Evolutionary conservation across 1,140 invertebrate genomes (phyloP), one percentile per base, ranked within the genome.

Genomic region (Calosoma granatense): DNA sequence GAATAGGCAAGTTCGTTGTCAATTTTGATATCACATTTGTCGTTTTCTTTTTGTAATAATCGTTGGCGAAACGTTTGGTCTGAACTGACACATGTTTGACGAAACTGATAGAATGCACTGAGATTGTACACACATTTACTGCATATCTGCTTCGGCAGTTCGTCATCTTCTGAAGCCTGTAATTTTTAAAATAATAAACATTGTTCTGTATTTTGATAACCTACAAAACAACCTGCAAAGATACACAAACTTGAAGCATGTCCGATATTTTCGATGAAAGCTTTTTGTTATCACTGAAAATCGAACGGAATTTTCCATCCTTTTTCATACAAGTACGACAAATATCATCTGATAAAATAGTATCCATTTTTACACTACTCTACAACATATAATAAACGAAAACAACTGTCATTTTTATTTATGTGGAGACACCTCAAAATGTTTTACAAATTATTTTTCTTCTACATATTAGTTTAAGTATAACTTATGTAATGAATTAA

Each of bases 51-150:
- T 36, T 36, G 6, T 9, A n/a, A 9, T 36, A 36, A 36, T 36
- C n/a, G 19, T 51, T 20, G 12, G 22, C 9, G 26, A 43, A 43
- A 12, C 67, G 53, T 56, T 64, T 65, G 2, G 41, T 58, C 51
- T 55, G 63, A 56, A 22, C 64, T 54, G 58, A 61, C 22, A 59
- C 56, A 51, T 36, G 57, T 56, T 20, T 52, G 51, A 58, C 62
- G 64, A 56, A 70, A 70, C 57, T 64, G 65, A 51, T 67, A 65
- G 15, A 67, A 57, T 1, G 59, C 56, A n/a, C 63, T 61, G 1
- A 70, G 53, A 47, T 53, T 63, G 6, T 56, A 64, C 2, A 64
- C 56, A 57, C 68, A 70, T 61, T 64, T 64, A 20, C 54, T 56
- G 54, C 66, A 67, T 19, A 67, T 67, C 36, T 61, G 22, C 36